Evolutionary conservation across 2,888 invertebrate genomes (phyloP).

Genomic region (Drosophila limbata): DNA sequence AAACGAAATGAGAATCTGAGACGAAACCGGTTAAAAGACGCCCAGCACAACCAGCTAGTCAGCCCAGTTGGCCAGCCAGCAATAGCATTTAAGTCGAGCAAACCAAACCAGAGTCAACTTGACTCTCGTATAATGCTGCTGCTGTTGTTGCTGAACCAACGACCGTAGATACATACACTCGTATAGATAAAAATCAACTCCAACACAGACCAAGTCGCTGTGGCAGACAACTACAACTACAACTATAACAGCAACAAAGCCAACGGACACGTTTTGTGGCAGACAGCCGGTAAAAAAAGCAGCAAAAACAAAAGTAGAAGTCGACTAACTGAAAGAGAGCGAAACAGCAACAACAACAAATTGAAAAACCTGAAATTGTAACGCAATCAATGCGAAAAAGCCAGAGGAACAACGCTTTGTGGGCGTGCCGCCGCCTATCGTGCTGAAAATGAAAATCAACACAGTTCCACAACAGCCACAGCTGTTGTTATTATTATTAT

Average conservation of each 20-base stretch:
- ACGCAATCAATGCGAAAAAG: slow-evolving; percentile 80
- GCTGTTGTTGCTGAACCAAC: slow-evolving; percentile 54
- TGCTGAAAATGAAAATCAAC: slow-evolving; percentile 80
- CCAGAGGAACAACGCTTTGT: slow-evolving; percentile 40
- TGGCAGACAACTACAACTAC: slow-evolving; percentile 54
- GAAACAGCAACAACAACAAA: slow-evolving; percentile 30
- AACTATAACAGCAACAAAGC: slow-evolving; percentile 44
- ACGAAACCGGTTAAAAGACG: slow-evolving; percentile 66
- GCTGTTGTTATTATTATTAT: slow-evolving; percentile 33
- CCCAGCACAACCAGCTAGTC: slow-evolving; percentile 51
- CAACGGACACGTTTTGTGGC: slow-evolving; percentile 79
- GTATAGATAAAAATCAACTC: slow-evolving; percentile 75
- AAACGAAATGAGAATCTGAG: slow-evolving; percentile 66
- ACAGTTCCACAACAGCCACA: slow-evolving; percentile 51
- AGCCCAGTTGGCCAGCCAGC: slow-evolving; percentile 25
- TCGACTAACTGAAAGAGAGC: slow-evolving; percentile 55
- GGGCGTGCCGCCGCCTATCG: slow-evolving; percentile 60
- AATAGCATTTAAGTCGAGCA: slow-evolving; percentile 52
- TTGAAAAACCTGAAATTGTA: slow-evolving; percentile 79
- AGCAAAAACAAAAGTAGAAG: slow-evolving; percentile 56
- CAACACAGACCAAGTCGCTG: slow-evolving; percentile 51
- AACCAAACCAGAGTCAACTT: slow-evolving; percentile 51
- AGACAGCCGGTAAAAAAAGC: slow-evolving; percentile 63
- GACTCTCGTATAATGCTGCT: slow-evolving; percentile 47
- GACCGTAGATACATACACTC: slow-evolving; percentile 64